Evolutionary conservation across 2,888 invertebrate species (phyloP).

Genomic region (Patella ulyssiponensis): DNA sequence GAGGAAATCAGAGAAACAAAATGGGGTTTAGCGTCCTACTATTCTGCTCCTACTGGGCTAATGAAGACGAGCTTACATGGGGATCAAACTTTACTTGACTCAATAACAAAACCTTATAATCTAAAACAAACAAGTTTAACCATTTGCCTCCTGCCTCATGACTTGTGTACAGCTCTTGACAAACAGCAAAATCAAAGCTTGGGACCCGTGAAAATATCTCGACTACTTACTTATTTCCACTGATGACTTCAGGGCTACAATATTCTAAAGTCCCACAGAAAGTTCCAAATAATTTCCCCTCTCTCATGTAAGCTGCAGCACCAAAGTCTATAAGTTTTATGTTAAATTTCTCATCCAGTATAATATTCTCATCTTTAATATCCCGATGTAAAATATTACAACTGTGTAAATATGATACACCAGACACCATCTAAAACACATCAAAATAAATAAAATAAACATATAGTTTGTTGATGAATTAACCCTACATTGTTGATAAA

Average conservation of each 20-base stretch:
- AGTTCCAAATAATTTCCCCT: slow-evolving; percentile 79
- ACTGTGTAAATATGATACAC: slow-evolving; percentile 80
- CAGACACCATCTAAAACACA: slow-evolving; percentile 78
- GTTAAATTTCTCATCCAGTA: slow-evolving; percentile 81
- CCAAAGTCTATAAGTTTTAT: slow-evolving; percentile 85
- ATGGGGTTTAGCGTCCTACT: no score
- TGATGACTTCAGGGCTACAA: slow-evolving; percentile 83
- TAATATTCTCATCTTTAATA: slow-evolving; percentile 84
- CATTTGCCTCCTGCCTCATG: no score
- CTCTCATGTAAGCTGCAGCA: slow-evolving; percentile 79
- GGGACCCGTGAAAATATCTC: no score
- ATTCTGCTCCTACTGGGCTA: no score
- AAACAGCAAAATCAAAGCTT: no score
- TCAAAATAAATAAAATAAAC: no score
- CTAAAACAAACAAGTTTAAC: no score
- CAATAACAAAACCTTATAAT: background rate
- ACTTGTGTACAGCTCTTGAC: no score
- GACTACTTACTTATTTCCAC: slow-evolving; percentile 77
- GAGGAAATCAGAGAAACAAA: no score
- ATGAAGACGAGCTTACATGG: background rate
- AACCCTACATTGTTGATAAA: no score
- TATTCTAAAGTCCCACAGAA: slow-evolving; percentile 85
- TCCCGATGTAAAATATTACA: slow-evolving; percentile 81
- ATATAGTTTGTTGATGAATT: no score
- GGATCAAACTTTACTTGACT: background rate